Percentiles rank a stretch among this genome's conserved stretches.
These are phyloP conservation scores for Cremastobaeus sp. DNA, from an alignment of 2,888 invertebrate species.

Conservation along the genomic window DNA sequence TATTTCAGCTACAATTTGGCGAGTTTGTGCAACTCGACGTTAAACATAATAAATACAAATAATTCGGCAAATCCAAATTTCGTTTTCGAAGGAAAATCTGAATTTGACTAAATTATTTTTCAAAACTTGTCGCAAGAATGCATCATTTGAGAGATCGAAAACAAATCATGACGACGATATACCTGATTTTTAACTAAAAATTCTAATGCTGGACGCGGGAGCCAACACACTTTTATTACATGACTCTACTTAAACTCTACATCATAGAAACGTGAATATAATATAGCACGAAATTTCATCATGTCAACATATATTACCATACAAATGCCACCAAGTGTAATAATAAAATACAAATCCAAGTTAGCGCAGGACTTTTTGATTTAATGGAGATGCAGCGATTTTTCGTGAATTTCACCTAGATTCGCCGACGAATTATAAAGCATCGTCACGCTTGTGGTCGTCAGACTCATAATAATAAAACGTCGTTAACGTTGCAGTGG, in stretches of 20 bases:
- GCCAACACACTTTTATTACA: conserved; percentile 11
- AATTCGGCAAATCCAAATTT: too few relatives aligned
- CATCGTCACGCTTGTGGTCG: conserved; percentile 17
- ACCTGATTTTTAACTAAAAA: too few relatives aligned
- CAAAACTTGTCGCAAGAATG: too few relatives aligned
- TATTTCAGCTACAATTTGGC: too few relatives aligned
- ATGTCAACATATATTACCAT: conserved; percentile 33
- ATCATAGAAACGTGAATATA: conserved; percentile 27
- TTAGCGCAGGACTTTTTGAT: conserved; percentile 56
- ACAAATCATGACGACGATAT: too few relatives aligned
- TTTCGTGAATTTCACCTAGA: conserved; percentile 5
- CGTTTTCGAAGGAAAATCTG: too few relatives aligned
- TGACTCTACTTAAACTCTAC: conserved; percentile 20
- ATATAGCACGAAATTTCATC: conserved; percentile 31
- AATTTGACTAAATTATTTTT: too few relatives aligned
- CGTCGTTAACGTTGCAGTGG: conserved; percentile 12
- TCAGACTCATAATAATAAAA: conserved; percentile 17
- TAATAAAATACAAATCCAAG: conserved; percentile 53
- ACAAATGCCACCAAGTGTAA: conserved; percentile 26
- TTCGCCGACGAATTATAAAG: conserved; percentile 21
- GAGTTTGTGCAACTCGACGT: too few relatives aligned
- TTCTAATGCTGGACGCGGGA: too few relatives aligned
- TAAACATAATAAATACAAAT: too few relatives aligned
- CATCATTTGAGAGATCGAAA: too few relatives aligned
- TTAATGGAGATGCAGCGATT: conserved; percentile 44